phyloP scores from a whole-genome alignment of 2,797 vertebrate species.

The Schizopygopsis malacanthus region DNA sequence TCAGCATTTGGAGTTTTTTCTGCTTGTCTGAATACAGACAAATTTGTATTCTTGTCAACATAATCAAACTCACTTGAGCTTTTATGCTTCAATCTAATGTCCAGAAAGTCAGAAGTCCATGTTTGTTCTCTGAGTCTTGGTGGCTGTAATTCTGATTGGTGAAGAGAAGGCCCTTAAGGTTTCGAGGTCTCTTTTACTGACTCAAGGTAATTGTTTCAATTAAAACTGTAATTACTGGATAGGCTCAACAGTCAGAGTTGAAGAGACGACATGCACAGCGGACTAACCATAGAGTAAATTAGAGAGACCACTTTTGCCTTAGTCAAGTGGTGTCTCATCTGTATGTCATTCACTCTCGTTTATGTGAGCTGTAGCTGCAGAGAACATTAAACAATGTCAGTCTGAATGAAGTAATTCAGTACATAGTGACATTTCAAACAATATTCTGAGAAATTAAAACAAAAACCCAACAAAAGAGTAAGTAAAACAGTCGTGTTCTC shows the following conservation, averaged over 20 bases:
- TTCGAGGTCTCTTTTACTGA: constrained; percentile 43
- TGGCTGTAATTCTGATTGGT: constrained; percentile 20
- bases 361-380: constrained; percentile 4
- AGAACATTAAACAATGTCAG: constrained; percentile 24
- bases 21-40: not conserved
- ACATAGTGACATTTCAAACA: not conserved
- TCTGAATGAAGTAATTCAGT: constrained; percentile 6
- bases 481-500: not conserved
- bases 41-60: constrained; percentile 2
- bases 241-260: constrained; percentile 20
- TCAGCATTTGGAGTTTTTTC: not conserved
- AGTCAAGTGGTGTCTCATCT: constrained; percentile 10
- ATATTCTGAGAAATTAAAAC: not conserved
- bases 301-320: constrained; percentile 35
- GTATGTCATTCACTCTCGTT: constrained; percentile 28
- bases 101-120: constrained; percentile 6
- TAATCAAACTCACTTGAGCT: constrained; percentile 12
- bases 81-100: constrained; percentile 5
- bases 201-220: constrained; percentile 46
- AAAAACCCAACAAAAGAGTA: not conserved
- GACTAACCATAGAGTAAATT: constrained; percentile 34
- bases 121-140: constrained; percentile 2
- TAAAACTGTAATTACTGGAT: constrained; percentile 50
- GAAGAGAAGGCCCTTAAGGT: constrained; percentile 25
- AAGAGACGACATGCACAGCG: constrained; percentile 20